A percentile compares a stretch with the other conserved stretches of the same genome.
phyloP scores from a whole-genome alignment of 2,113 vertebrate species.

The Trochalopteron elliotii region DNA sequence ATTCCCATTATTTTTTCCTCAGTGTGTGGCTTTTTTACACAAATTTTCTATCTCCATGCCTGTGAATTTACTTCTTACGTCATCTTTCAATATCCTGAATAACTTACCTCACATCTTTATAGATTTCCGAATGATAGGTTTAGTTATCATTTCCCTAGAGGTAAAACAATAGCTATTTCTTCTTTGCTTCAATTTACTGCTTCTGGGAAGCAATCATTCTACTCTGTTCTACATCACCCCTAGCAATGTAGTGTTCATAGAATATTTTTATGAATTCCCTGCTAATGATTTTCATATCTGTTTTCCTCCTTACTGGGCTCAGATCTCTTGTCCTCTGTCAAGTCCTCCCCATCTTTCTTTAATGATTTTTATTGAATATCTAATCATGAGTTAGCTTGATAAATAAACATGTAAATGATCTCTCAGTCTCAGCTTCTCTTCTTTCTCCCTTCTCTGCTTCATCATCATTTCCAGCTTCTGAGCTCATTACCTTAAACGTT shows the following conservation, averaged over 20 bases:
- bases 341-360: background rate
- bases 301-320: background rate
- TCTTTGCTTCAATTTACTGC: background rate
- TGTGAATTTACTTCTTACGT: background rate
- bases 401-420: background rate
- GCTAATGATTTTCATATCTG: background rate
- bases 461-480: background rate
- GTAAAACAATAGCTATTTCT: background rate
- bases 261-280: background rate
- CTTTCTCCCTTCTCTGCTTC: background rate
- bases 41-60: background rate
- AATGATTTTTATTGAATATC: background rate
- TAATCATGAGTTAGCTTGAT: background rate
- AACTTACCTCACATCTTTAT: background rate
- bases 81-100: background rate
- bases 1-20: background rate
- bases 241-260: background rate
- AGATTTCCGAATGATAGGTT: background rate
- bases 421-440: background rate
- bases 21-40: background rate
- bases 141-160: background rate
- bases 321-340: background rate
- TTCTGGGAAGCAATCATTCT: background rate
- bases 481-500: background rate
- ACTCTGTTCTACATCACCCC: background rate